Evolutionary conservation across 2,888 invertebrate species (phyloP).

Genomic region (Hymenopus coronatus): DNA sequence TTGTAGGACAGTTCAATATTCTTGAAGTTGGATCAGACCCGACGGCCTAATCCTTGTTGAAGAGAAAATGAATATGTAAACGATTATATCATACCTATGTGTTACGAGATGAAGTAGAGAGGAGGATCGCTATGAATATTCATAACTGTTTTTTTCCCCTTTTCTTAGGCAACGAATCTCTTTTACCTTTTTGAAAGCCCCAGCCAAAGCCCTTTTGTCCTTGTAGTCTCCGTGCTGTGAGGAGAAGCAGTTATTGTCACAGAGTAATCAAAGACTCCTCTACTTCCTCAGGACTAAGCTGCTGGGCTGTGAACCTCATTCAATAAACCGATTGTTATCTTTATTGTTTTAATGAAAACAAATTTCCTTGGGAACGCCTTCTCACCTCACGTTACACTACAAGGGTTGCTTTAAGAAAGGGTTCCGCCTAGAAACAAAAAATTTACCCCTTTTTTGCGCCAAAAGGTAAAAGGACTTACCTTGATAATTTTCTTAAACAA

Average conservation of each 20-base stretch:
- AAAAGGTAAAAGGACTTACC: background rate
- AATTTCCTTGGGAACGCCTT: background rate
- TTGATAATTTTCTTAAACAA: background rate
- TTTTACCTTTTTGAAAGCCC: background rate
- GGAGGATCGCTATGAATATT: too few relatives aligned
- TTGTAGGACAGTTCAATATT: too few relatives aligned
- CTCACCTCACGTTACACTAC: background rate
- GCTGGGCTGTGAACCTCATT: background rate
- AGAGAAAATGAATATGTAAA: too few relatives aligned
- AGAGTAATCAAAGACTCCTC: background rate
- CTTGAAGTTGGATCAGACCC: too few relatives aligned
- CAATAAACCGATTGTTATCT: conserved; percentile 3
- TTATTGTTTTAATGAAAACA: conserved; percentile 7
- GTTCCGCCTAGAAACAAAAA: background rate
- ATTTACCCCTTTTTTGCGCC: background rate
- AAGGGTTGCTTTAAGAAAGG: background rate
- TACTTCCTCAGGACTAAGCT: background rate
- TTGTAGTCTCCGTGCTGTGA: background rate
- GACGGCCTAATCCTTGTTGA: too few relatives aligned
- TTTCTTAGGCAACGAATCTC: too few relatives aligned
- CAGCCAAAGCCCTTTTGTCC: background rate
- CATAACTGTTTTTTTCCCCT: too few relatives aligned
- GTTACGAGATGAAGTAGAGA: too few relatives aligned
- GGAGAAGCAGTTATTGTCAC: background rate
- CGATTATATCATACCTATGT: too few relatives aligned